phyloP scores from a whole-genome alignment of 2,113 vertebrate species.

The Python bivittatus region DNA sequence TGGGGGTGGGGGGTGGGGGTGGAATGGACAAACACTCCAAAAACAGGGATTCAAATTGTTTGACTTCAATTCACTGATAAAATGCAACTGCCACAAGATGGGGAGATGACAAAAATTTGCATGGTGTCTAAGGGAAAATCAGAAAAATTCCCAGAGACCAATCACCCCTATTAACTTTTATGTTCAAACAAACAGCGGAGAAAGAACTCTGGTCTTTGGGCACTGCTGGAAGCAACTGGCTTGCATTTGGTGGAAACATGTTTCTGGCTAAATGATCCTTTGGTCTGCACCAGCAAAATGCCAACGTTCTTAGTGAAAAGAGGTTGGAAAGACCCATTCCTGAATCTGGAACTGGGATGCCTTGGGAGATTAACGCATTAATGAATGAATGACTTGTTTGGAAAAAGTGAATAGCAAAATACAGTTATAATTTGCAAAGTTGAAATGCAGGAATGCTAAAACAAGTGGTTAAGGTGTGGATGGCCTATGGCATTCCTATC shows the following conservation, averaged over 20 bases:
- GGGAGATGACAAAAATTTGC: neutral
- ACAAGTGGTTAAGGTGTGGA: neutral
- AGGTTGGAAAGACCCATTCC: neutral
- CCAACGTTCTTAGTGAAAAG: neutral
- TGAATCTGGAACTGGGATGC: neutral
- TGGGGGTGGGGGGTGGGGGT: too few relatives aligned
- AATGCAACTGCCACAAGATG: neutral
- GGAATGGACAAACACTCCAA: neutral
- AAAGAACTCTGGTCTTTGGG: neutral
- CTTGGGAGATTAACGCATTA: neutral
- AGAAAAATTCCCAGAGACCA: neutral
- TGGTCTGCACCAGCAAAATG: neutral
- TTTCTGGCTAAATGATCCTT: neutral
- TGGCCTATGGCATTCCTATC: too few relatives aligned
- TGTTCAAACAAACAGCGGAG: neutral
- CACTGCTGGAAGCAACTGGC: neutral
- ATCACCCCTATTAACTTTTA: neutral
- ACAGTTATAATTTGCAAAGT: neutral
- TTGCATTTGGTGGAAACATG: neutral
- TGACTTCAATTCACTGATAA: neutral
- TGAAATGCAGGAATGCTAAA: neutral
- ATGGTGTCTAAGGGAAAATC: neutral
- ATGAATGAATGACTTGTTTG: neutral
- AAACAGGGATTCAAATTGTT: neutral
- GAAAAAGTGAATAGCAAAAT: neutral